Evolutionary conservation across 2,888 invertebrate species (phyloP).

Genomic region (Bellardia pandia): DNA sequence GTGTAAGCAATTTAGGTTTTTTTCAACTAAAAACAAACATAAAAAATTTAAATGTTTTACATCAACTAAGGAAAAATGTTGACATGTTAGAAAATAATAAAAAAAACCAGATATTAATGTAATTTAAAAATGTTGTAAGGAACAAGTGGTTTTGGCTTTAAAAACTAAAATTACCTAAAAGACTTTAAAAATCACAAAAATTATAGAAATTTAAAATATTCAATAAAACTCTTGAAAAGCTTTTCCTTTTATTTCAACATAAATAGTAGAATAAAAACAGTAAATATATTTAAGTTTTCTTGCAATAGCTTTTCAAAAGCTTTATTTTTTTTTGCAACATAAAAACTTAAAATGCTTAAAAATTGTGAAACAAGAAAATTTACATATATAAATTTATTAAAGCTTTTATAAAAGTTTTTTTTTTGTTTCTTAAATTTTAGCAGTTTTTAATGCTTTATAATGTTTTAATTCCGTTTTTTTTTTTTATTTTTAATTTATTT

Average conservation of each 20-base stretch:
- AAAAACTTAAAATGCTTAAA: not conserved
- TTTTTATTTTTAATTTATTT: no score
- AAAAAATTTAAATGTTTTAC: slow-evolving; percentile 30
- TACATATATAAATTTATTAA: not conserved
- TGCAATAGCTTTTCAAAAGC: not conserved
- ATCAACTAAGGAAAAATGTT: not conserved
- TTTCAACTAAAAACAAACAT: not conserved
- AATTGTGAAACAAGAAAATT: not conserved
- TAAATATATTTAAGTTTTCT: not conserved
- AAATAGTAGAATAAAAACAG: not conserved
- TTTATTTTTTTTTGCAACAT: not conserved
- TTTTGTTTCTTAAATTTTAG: no score
- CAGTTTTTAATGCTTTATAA: no score
- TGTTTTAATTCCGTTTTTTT: no score
- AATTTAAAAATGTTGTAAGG: not conserved
- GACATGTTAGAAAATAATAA: not conserved
- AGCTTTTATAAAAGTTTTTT: no score
- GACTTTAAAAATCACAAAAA: not conserved
- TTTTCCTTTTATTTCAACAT: not conserved
- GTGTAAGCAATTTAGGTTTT: not conserved
- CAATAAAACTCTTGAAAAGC: not conserved
- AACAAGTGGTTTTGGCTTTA: not conserved
- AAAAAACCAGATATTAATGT: not conserved
- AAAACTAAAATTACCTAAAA: not conserved
- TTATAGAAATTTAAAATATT: not conserved